Base-by-base conservation (phyloP, 2,888 invertebrate genomes). In the Nephrotoma appendiculata region DNA sequence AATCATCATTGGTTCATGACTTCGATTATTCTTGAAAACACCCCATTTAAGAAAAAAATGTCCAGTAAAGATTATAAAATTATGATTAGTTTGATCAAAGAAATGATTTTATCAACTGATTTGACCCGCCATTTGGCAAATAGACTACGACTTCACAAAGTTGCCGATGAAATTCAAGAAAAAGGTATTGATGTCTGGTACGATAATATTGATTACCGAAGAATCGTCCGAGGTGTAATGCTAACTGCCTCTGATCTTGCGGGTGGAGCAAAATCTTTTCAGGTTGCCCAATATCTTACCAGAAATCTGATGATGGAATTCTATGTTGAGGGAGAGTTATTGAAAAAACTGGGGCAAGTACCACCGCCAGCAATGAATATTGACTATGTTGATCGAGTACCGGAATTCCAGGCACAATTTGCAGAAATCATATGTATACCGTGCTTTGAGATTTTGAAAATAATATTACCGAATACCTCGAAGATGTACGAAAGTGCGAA, bases 331-430 rank as follows among this genome's bases (percentile, higher is more conserved):
- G 94, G 94, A 0, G 94, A 94, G 89, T 90, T 91, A 45, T 94
- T 94, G 89, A 93, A 94, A 43, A 90, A 89, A 5, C 92, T 94
- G 92, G 94, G 94, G 85, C 92, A 93, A 89, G 92, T 91, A 0
- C 94, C 94, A 0, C 91, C 94, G 5, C 93, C 93, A 87, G 93
- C 94, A 92, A 94, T 94, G 94, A 94, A 94, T 90, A 91, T 94
- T 85, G 92, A 93, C 2, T 94, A 94, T 89, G 90, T 92, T 88
- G 89, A 92, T 87, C 92, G 92, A 89, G 93, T 94, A 89, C 94
- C 94, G 0, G 93, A 94, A 42, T 94, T 94, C 88, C 94, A 95
- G 92, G 93, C 94, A 19, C 93, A 94, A 90, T 94, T 94, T 91
- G 90, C 94, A 31, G 92, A 92, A 0, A 93, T 94, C 45, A 93